Conservation (phyloP, 2,113 vertebrate species). For the Apeltes quadracus region DNA sequence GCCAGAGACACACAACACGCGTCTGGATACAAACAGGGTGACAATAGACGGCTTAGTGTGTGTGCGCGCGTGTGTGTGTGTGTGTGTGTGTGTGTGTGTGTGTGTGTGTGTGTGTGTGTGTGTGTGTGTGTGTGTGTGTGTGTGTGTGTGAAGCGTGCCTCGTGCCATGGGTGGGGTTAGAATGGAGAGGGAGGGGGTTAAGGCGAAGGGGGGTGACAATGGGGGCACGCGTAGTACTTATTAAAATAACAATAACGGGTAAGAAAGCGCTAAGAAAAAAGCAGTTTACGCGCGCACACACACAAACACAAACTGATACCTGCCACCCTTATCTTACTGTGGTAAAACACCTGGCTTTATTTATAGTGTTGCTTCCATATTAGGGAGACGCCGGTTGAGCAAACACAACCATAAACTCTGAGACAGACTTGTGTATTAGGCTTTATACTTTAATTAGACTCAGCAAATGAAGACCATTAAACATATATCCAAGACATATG, state of each 20-base stretch:
- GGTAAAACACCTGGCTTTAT: background rate
- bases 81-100: slow-evolving; percentile 22
- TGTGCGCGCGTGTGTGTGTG: background rate
- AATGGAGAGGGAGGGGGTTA: background rate
- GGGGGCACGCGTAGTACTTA: slow-evolving; percentile 77
- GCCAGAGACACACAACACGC: background rate
- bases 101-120: background rate
- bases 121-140: background rate
- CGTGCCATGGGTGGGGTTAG: slow-evolving; percentile 25
- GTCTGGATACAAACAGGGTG: background rate
- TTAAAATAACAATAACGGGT: slow-evolving; percentile 74
- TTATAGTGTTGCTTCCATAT: background rate
- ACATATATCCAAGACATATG: too few species aligned
- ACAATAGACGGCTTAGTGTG: slow-evolving; percentile 10
- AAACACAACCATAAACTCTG: too few species aligned
- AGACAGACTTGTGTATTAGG: too few species aligned
- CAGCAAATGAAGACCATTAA: too few species aligned
- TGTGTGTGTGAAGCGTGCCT: slow-evolving; percentile 56
- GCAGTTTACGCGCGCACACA: background rate
- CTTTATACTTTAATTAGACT: too few species aligned
- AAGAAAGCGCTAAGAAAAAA: slow-evolving; percentile 21
- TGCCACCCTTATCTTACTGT: too few species aligned
- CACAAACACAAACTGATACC: background rate
- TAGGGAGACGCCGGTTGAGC: background rate
- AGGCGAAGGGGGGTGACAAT: slow-evolving; percentile 48